Evolutionary conservation across 2,888 invertebrate species (phyloP), one percentile per base, ranked within the genome.

Genomic region (Dioctria linearis): DNA sequence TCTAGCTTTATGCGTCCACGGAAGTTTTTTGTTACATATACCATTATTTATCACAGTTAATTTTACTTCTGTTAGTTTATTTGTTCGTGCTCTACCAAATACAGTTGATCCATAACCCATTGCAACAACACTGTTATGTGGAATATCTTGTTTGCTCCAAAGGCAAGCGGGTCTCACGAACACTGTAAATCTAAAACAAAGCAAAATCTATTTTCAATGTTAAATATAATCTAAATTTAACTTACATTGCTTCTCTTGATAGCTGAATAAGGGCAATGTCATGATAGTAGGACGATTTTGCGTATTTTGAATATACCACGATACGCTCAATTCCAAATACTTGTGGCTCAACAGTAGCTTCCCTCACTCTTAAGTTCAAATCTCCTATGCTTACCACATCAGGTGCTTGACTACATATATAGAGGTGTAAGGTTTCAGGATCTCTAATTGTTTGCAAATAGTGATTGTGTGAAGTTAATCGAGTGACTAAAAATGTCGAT

Each of bases 201-300:
- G 8, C n/a, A 59, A 59, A 59, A 63, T 3, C 1, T 39, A 13
- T 9, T 63, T 40, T 66, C 25, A 25, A 25, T 66, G 42, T 13
- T 69, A 49, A 69, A 25, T 13, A 46, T 13, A 54, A 54, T 71
- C 3, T 51, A 51, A 69, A 25, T 11, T 67, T 59, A 4, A 69
- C 57, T 71, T 66, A 75, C 80, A 61, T 75, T 25, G 78, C 81
- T 4, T 49, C 71, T 13, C 54, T 54, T 3, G 75, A 66, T 25
- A 93, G 86, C 84, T 91, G 89, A 0, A 94, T 78, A 0, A 94
- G 86, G 0, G 93, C 93, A 73, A 94, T 92, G 84, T 94, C 94
- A 83, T 93, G 88, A 87, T 94, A 93, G 57, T 90, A 90, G 0
- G 85, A 83, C 3, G 88, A 86, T 43, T 86, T 86, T 54, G 84